Base-by-base conservation (phyloP, 2,888 invertebrate genomes). In the Nipponacmea schrenckii region DNA sequence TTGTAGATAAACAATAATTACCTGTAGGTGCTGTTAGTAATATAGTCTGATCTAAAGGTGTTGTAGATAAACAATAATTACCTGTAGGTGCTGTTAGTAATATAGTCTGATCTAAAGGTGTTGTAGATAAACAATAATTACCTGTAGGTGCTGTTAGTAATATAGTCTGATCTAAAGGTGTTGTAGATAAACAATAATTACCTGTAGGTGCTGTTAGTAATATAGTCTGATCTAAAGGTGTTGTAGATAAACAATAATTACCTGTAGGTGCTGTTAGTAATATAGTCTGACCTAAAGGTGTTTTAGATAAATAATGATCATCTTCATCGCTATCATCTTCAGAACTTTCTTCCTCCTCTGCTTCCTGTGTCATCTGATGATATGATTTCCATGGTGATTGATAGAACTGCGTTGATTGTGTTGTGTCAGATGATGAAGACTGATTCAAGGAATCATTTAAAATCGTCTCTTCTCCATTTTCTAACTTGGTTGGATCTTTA, bases 261-360 rank as follows among this genome's bases (percentile, higher is more conserved):
- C 83, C 84, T 24, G 87, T 87, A 3, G 87, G 86, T 2, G 87
- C 87, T 0, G 83, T 83, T 44, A 86, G 74, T 14, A 87, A 74
- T 27, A 85, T 78, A 48, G 66, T 70, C 14, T 45, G 24, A 2
- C 73, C 73, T 7, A 63, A n/a, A 27, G n/a, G 24, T 2, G 75
- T 73, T 15, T 67, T 45, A 0, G 75, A 73, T 63, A 73, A 66
- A 3, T 64, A 64, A 56, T 68, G 67, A 31, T 70, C 68, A 27
- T 26, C 17, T 62, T 67, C 69, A 17, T 69, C 39, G 46, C 65
- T 64, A 14, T 62, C 70, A 48, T 66, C 46, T 24, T 67, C 31
- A 31, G 45, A 68, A 31, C 62, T 20, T 45, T 72, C 70, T 27
- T 64, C 48, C 26, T 31, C 67, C 10, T 64, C 70, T 44, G 39